Conservation (phyloP, 2,888 invertebrate species). For the Tenthredo amoena region DNA sequence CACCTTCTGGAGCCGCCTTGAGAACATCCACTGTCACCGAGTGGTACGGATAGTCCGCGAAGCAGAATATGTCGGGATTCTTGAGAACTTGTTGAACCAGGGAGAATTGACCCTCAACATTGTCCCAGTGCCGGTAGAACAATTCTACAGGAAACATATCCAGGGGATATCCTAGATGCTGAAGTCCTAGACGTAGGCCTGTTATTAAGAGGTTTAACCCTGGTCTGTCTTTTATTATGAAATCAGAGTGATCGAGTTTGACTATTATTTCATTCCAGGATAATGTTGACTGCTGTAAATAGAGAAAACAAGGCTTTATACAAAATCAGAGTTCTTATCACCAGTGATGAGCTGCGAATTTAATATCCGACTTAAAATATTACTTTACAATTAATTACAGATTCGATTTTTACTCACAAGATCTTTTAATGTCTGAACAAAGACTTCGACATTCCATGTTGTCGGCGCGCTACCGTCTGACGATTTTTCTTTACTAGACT, state of each 20-base stretch:
- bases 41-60: slow-evolving; percentile 94
- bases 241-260: slow-evolving; percentile 95
- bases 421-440: slow-evolving; percentile 95
- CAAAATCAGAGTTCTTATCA: slow-evolving; percentile 24
- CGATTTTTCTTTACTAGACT: slow-evolving; percentile 76
- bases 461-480: slow-evolving; percentile 75
- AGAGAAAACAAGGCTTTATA: slow-evolving; percentile 49
- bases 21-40: slow-evolving; percentile 92
- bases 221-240: slow-evolving; percentile 91
- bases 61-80: slow-evolving; percentile 95
- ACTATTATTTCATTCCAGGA: slow-evolving; percentile 96
- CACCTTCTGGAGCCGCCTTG: slow-evolving; percentile 96
- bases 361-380: background rate
- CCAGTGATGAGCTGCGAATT: background rate
- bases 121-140: slow-evolving; percentile 95
- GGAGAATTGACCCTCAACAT: slow-evolving; percentile 95
- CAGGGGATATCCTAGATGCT: slow-evolving; percentile 86
- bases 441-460: slow-evolving; percentile 96
- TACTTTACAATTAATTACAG: background rate
- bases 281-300: slow-evolving; percentile 83
- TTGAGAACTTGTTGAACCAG: slow-evolving; percentile 92
- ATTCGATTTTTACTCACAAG: slow-evolving; percentile 79
- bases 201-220: slow-evolving; percentile 91
- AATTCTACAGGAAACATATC: slow-evolving; percentile 92
- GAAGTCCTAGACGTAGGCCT: slow-evolving; percentile 89